Base-by-base conservation (phyloP, 1,140 invertebrate species). In the Penaeus indicus region DNA sequence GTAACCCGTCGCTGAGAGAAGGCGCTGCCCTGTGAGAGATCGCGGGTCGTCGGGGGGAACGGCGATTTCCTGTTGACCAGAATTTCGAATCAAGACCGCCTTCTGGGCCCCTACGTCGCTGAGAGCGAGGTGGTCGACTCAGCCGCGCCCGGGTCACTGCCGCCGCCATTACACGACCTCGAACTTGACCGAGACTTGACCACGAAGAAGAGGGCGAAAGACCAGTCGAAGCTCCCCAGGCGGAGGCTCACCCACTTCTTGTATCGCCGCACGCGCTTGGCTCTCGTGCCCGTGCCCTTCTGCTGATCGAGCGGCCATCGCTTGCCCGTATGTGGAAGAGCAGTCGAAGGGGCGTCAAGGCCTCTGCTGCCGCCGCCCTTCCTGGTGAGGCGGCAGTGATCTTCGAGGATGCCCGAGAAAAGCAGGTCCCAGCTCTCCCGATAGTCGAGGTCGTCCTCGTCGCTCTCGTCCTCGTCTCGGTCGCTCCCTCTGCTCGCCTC, bases 191-290 rank as follows among this genome's bases (percentile, higher is more conserved):
- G 27, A 47, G 85, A 86, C 77, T 42, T 62, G 60, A 86, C 85
- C 77, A 86, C 85, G 38, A 86, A 61, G 27, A 86, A 75, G 11
- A 86, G 85, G 38, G 85, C 85, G 25, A 86, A 38, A 18, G 75
- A 86, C 75, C 85, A 86, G 61, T 80, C 75, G 21, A 86, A 25
- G 85, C 38, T 80, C 32, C 85, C 85, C 85, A 61, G 80, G 25
- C 85, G 85, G 27, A 86, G 75, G n/a, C 85, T 47, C 85, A 86
- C 60, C 25, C 62, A 77, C 85, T 86, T 86, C 85, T 77, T 79
- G 75, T 86, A 86, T 1, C 54, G 85, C 11, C 85, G 75, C 77
- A 86, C 85, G 10, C 85, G 19, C 32, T 61, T 47, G 3, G 21
- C 21, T 7, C 42, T 60, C 21, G 8, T 21, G 54, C 61, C 0